phyloP scores from a whole-genome alignment of 1,140 invertebrate genomes.

The Drosophila kohkoa region DNA sequence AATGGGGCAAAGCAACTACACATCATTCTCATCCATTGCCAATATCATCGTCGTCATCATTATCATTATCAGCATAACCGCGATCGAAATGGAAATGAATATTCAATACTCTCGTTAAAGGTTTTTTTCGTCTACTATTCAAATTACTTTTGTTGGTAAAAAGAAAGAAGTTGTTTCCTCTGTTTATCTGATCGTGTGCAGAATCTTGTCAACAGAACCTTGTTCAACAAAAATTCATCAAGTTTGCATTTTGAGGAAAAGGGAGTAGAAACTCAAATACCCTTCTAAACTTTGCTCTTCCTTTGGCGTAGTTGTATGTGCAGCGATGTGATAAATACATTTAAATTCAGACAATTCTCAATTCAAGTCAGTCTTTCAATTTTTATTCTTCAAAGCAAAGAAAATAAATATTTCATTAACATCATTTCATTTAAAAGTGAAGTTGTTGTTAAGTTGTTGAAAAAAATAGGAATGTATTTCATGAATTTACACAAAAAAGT shows the following conservation, averaged over 20 bases:
- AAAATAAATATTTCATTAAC: too few relatives aligned
- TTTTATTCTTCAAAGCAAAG: too few relatives aligned
- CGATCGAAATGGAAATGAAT: slow-evolving; percentile 14
- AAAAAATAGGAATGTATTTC: too few relatives aligned
- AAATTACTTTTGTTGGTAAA: neutral
- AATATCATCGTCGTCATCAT: slow-evolving; percentile 6
- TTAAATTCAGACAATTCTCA: too few relatives aligned
- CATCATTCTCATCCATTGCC: slow-evolving; percentile 2
- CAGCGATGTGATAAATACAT: too few relatives aligned
- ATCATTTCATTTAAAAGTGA: too few relatives aligned
- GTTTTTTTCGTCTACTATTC: neutral
- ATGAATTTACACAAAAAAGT: too few relatives aligned
- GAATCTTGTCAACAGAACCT: slow-evolving; percentile 5
- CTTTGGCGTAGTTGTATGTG: too few relatives aligned
- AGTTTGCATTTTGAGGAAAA: neutral
- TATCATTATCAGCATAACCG: slow-evolving; percentile 15
- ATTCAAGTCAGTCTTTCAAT: too few relatives aligned
- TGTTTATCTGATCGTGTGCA: neutral
- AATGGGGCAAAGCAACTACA: neutral
- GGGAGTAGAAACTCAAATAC: too few relatives aligned
- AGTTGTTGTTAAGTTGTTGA: too few relatives aligned
- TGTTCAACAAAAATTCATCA: slow-evolving; percentile 18
- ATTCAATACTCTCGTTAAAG: slow-evolving; percentile 4
- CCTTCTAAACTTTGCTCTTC: too few relatives aligned
- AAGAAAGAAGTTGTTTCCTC: neutral